Evolutionary conservation across 2,113 vertebrate genomes (phyloP), one percentile per base, ranked within the genome.

Genomic region (Eidolon helvum): DNA sequence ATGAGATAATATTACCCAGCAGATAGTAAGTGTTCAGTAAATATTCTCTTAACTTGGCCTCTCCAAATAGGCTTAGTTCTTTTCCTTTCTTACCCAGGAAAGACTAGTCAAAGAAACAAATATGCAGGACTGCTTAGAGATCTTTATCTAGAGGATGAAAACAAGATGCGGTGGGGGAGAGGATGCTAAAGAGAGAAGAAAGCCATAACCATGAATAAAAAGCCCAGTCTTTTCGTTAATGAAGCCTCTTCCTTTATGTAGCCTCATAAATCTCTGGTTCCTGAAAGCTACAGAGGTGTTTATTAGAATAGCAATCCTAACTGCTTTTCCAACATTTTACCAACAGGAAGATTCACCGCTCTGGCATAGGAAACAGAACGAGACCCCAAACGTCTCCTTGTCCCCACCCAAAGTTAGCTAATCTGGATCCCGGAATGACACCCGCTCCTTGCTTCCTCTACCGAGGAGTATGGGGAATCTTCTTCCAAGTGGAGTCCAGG

Each of bases 271-370:
- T 72, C 30, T 90, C 38, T 86, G 57, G 26, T 79, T 93, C 63
- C 65, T 72, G 45, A 95, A 93, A 94, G 12, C 48, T n/a, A 94
- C 90, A 69, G 43, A 92, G 86, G 40, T 78, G 50, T 83, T 94
- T 92, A 85, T 22, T 72, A 88, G 72, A 87, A 72, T 30, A 92
- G 50, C 63, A 92, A 40, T 35, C 18, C 28, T 72, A 80, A 65
- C 61, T 63, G 78, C 50, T 48, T 94, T 96, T 63, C 69, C 85
- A 96, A 82, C 80, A 87, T 16, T 72, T 90, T n/a, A 43, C 21
- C 12, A 10, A 82, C 75, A 38, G 79, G 35, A 90, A 91, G 74
- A 87, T 63, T 91, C 68, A 75, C 28, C 2, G 26, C 16, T 4
- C 50, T 84, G 57, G 35, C 28, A 89, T 30, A 92, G 50, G 63